Evolutionary conservation across 2,888 invertebrate species (phyloP), one percentile per base, ranked within the genome.

Genomic region (Sesia bembeciformis): DNA sequence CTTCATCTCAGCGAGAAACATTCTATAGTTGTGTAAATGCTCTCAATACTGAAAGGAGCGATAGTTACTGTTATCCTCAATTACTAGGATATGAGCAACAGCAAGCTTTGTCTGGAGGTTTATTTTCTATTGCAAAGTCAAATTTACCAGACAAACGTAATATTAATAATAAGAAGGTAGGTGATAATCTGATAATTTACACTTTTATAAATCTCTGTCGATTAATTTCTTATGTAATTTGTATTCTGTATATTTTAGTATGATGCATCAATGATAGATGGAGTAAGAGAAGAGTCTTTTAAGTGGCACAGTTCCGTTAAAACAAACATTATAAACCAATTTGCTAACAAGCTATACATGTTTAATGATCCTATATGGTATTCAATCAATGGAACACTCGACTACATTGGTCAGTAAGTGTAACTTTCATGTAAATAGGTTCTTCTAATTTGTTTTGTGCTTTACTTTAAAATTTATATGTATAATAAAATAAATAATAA

Each of bases 21-120:
- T 94, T 96, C 78, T 87, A 90, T 23, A 72, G 81, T 57, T 96
- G 96, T 72, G 68, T 80, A 56, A 55, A 49, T 54, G 56, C n/a
- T 5, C 8, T 49, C 8, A 40, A 40, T 7, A 52, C 7, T 4
- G 40, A 51, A 61, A 65, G 41, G 72, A 73, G 7, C 42, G 51
- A 51, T 51, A 39, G 58, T 52, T 57, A n/a, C 8, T 46, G 46
- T 23, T 46, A 46, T 46, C 23, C 46, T 46, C 46, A 8, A 8
- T 46, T 46, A 8, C 46, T 4, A 46, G 23, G 46, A 46, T n/a
- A n/a, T 46, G 46, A 46, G 23, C 8, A 6, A 46, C n/a, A 23
- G 23, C 46, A 8, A 8, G 23, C 46, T 46, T 46, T 46, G 23
- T 23, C 46, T 46, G 46, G 46, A 46, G 46, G 70, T 61, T 64